Percentiles rank a stretch among this genome's conserved stretches.
phyloP scores from a whole-genome alignment of 2,797 vertebrate species.

The Hippopotamyrus pictus region DNA sequence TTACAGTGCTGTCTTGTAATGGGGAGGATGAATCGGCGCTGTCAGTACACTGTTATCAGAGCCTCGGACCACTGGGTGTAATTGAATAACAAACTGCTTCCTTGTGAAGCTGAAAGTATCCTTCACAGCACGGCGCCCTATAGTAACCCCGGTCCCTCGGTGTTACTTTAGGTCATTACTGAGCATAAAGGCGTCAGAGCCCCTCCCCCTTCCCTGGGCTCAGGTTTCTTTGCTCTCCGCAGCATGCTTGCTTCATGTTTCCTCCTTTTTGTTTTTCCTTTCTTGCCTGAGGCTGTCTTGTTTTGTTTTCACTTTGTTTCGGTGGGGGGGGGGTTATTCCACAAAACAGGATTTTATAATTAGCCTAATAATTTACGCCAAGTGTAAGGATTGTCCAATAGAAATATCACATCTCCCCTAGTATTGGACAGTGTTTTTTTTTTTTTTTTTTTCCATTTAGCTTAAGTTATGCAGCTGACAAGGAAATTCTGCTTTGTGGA shows the following conservation, averaged over 20 bases:
- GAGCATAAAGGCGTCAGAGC: constrained; percentile 57
- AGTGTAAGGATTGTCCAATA: neutral
- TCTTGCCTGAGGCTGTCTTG: neutral
- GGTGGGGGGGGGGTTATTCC: neutral
- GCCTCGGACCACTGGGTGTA: neutral
- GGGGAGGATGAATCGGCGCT: neutral
- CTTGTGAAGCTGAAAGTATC: constrained; percentile 17
- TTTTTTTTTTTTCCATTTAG: neutral
- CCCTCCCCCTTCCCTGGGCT: constrained; percentile 48
- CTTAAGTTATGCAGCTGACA: neutral
- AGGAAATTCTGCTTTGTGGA: neutral
- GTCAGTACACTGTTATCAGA: neutral
- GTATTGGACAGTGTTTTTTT: neutral
- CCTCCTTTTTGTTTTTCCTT: neutral
- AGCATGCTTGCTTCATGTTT: constrained; percentile 22
- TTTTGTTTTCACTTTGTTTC: neutral
- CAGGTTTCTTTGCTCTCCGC: constrained; percentile 18
- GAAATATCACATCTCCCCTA: neutral
- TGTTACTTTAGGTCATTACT: constrained; percentile 83
- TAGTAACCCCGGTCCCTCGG: constrained; percentile 75
- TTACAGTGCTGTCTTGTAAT: neutral
- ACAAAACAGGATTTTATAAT: neutral
- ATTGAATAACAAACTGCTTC: constrained; percentile 14
- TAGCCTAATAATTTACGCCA: neutral
- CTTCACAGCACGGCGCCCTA: constrained; percentile 56